These are phyloP conservation scores for Chiridota heheva DNA, from an alignment of 35 echinoderm and acorn worm genomes.

Conservation along the genomic window DNA sequence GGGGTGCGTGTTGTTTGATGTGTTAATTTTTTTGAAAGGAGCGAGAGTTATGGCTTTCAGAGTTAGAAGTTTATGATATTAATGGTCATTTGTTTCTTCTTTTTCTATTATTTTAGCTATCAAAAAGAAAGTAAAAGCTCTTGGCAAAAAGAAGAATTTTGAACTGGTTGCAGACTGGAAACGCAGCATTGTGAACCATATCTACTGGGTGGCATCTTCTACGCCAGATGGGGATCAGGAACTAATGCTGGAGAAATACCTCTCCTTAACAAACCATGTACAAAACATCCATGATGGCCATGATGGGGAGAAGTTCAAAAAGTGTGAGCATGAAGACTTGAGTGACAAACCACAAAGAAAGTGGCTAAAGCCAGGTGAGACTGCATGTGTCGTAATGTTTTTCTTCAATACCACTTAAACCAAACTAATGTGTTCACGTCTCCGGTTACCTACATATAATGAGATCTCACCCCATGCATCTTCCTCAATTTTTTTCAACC, in stretches of 20 bases:
- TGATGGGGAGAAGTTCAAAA: slow-evolving; percentile 1
- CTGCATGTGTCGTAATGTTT: background rate
- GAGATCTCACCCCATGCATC: no score
- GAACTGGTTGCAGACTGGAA: slow-evolving; percentile 1
- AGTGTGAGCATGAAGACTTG: slow-evolving; percentile 8
- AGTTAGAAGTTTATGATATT: no score
- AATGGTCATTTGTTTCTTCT: no score
- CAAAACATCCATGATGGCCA: slow-evolving; percentile 23
- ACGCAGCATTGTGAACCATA: slow-evolving; percentile 15
- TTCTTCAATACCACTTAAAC: background rate
- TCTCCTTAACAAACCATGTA: background rate
- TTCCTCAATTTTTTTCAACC: no score
- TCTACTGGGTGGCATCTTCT: slow-evolving; percentile 25
- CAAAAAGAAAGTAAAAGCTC: slow-evolving; percentile 54
- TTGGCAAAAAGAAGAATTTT: slow-evolving; percentile 8
- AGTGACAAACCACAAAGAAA: background rate
- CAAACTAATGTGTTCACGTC: no score
- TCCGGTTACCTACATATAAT: no score
- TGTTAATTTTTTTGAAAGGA: no score
- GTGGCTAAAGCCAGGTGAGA: slow-evolving; percentile 43
- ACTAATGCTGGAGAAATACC: slow-evolving; percentile 13
- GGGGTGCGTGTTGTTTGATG: no score
- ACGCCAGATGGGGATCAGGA: background rate
- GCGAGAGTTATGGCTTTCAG: no score
- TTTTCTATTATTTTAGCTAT: slow-evolving; percentile 29